Evolutionary conservation across 1,140 invertebrate species (phyloP).

Genomic region (Sycophaga agraensis): DNA sequence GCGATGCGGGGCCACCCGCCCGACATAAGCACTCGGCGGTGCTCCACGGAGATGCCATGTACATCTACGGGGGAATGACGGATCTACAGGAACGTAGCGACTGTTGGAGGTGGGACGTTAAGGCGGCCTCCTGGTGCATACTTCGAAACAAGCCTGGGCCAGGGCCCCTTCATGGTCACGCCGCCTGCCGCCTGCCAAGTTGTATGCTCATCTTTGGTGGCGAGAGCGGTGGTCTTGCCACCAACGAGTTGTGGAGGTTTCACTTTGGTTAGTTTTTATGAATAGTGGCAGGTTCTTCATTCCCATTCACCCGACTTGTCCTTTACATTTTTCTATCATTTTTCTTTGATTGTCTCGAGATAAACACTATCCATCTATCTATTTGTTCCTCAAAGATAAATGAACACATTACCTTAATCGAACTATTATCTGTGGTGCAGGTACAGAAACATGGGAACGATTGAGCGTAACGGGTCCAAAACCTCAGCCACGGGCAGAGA

Average conservation of each 20-base stretch:
- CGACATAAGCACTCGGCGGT: conserved; percentile 85
- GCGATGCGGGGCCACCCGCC: conserved; percentile 64
- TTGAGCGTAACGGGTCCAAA: conserved; percentile 67
- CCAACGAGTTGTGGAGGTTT: conserved; percentile 84
- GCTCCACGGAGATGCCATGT: conserved; percentile 76
- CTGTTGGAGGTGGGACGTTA: conserved; percentile 81
- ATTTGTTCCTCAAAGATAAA: too few species aligned
- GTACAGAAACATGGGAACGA: conserved; percentile 76
- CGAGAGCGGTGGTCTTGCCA: conserved; percentile 70
- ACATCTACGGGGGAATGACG: conserved; percentile 88
- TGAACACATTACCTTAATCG: too few species aligned
- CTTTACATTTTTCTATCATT: too few species aligned
- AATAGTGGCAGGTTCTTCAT: too few species aligned
- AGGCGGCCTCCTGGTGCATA: conserved; percentile 68
- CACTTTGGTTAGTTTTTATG: conserved; percentile 70
- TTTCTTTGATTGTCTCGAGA: too few species aligned
- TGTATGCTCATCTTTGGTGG: conserved; percentile 85
- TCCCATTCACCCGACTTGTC: too few species aligned
- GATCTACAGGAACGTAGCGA: conserved; percentile 80
- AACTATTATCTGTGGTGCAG: too few species aligned
- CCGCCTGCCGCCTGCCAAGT: conserved; percentile 74
- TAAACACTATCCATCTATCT: too few species aligned
- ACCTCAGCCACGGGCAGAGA: conserved; percentile 72
- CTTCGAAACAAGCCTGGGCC: conserved; percentile 68
- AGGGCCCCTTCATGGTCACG: conserved; percentile 78